Base-by-base conservation (phyloP, 2,888 invertebrate genomes). In the Drosophila ezoana region DNA sequence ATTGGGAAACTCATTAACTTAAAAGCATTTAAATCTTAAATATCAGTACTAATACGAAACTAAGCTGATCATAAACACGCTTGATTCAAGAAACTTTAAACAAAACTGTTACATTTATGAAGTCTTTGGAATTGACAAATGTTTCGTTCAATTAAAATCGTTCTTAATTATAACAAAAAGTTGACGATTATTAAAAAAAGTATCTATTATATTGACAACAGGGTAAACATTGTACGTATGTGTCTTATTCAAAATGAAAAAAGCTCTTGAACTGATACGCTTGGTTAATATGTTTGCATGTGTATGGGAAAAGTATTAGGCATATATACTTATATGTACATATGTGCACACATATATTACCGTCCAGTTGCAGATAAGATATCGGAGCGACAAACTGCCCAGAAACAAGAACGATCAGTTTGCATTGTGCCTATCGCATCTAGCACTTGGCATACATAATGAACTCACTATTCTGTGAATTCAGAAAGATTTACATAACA, bases 361-460 rank as follows among this genome's bases (percentile, higher is more conserved):
- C 38, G 56, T 32, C 40, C 58, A 71, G 32, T 59, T 47, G 18
- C 11, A 57, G 75, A 75, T 75, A 78, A 75, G 79, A 75, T 75
- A 78, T 49, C 44, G 44, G 3, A 18, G 16, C 56, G 13, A 56
- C 28, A 41, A 45, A 47, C 52, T 28, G 48, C 14, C 18, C 28
- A 37, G 35, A 58, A 61, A 57, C 48, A 28, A 49, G 23, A 33
- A 13, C 53, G 16, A 72, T 57, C 28, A 41, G 43, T 20, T 28
- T 57, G 32, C 11, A 20, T 40, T 10, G 14, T 40, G 10, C 16
- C 9, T 10, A 28, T 8, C 28, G 28, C 40, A 40, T 9, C 6
- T 40, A 40, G 14, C 38, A 14, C 10, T 28, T 28, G 28, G 28
- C 38, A 16, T 28, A 38, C 40, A 44, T 44, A 9, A 43, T 53